These are phyloP conservation scores for Epirrhoe alternata DNA, from an alignment of 2,888 invertebrate genomes.

Conservation along the genomic window DNA sequence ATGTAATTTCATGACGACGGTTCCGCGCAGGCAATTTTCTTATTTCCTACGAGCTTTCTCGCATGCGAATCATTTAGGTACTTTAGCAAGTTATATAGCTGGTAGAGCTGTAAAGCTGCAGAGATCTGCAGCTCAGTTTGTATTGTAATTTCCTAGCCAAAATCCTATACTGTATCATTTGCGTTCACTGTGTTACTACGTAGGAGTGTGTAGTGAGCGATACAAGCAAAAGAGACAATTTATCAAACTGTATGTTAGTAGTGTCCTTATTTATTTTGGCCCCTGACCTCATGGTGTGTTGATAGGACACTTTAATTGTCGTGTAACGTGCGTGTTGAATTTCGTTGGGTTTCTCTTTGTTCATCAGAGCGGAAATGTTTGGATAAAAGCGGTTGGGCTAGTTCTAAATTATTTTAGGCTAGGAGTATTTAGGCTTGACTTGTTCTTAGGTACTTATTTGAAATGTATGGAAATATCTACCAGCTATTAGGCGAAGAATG, in stretches of 20 bases:
- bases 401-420: constrained; percentile 16
- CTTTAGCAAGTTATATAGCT: too few relatives aligned
- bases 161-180: too few relatives aligned
- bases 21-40: too few relatives aligned
- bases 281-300: constrained; percentile 25
- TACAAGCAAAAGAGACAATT: background rate
- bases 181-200: background rate
- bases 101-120: too few relatives aligned
- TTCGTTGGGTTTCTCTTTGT: constrained; percentile 25
- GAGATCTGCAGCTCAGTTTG: too few relatives aligned
- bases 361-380: constrained; percentile 25
- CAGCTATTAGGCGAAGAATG: too few relatives aligned
- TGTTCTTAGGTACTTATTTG: background rate
- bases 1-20: too few relatives aligned
- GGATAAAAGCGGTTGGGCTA: constrained; percentile 18
- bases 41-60: too few relatives aligned
- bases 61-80: too few relatives aligned
- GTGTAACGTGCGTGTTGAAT: constrained; percentile 21
- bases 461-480: background rate
- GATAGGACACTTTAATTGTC: constrained; percentile 25
- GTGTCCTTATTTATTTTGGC: constrained; percentile 16
- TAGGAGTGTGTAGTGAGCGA: background rate
- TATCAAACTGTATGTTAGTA: background rate
- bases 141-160: too few relatives aligned
- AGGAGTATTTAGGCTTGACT: background rate